A percentile compares a stretch with the other conserved stretches of the same genome.
These are phyloP conservation scores for Hetaerina titia DNA, from an alignment of 2,888 invertebrate species.

Conservation along the genomic window DNA sequence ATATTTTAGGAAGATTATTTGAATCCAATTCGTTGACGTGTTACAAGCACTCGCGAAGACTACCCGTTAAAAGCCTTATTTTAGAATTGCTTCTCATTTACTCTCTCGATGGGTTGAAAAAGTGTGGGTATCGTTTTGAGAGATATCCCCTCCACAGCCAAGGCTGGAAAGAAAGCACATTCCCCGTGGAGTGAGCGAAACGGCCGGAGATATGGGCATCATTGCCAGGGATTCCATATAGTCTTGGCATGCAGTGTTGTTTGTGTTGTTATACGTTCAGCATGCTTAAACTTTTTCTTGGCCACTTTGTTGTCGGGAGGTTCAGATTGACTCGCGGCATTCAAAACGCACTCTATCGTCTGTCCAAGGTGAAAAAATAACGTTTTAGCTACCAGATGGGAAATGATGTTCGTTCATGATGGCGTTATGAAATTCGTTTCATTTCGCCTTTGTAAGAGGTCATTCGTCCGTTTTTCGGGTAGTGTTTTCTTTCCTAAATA, in stretches of 20 bases:
- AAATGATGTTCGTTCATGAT: not conserved
- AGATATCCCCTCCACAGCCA: not conserved
- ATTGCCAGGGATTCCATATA: slow-evolving; percentile 54
- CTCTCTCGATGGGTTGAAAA: not conserved
- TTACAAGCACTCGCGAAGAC: no score
- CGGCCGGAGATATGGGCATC: slow-evolving; percentile 13
- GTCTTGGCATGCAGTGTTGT: slow-evolving; percentile 47
- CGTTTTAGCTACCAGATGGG: slow-evolving; percentile 1
- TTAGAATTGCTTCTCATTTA: not conserved
- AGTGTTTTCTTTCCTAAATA: no score
- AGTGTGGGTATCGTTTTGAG: not conserved
- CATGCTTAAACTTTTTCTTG: slow-evolving; percentile 18
- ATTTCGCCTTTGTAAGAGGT: no score
- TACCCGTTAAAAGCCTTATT: not conserved
- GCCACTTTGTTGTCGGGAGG: slow-evolving; percentile 33
- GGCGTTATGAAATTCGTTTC: not conserved
- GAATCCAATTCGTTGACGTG: not conserved
- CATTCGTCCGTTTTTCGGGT: no score
- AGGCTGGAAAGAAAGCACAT: slow-evolving; percentile 22
- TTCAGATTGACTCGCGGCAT: slow-evolving; percentile 13
- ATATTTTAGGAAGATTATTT: not conserved
- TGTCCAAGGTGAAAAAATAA: not conserved
- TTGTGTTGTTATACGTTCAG: slow-evolving; percentile 45
- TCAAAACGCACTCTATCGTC: slow-evolving; percentile 35
- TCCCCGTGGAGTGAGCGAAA: slow-evolving; percentile 40